These are phyloP conservation scores for Xanthorhoe designata DNA, from an alignment of 2,888 invertebrate genomes.

Conservation along the genomic window DNA sequence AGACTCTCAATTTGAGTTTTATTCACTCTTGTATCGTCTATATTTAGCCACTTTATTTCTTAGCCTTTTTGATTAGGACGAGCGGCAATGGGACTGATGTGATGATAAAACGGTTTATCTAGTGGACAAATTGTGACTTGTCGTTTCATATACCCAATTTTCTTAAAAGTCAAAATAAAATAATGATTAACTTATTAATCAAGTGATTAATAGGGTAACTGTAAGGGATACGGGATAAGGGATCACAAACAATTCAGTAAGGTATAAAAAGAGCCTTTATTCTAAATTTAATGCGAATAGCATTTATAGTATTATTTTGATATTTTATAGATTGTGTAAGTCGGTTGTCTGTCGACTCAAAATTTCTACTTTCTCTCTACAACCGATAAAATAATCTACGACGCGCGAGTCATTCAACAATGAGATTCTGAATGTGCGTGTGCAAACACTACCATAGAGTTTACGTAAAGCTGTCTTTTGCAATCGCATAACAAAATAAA, in stretches of 20 bases:
- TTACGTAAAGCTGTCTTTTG: constrained; percentile 2
- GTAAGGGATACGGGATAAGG: no score
- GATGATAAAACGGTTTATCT: constrained; percentile 1
- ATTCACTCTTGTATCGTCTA: constrained; percentile 68
- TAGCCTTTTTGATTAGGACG: constrained; percentile 71
- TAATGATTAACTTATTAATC: no score
- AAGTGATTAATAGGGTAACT: no score
- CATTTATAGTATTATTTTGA: no score
- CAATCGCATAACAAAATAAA: constrained; percentile 1
- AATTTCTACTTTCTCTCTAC: not conserved
- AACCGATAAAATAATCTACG: not conserved
- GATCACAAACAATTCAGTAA: no score
- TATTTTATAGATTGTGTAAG: no score
- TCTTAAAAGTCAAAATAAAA: not conserved
- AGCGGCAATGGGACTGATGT: constrained; percentile 43
- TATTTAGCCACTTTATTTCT: constrained; percentile 74
- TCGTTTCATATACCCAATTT: not conserved
- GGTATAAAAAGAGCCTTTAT: no score
- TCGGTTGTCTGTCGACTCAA: no score
- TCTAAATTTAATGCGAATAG: no score
- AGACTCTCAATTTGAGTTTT: constrained; percentile 65
- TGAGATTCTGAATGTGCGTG: not conserved
- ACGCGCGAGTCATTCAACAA: not conserved
- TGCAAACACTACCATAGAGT: not conserved
- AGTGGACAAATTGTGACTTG: constrained; percentile 14